These are phyloP conservation scores for Parasteatoda tepidariorum DNA, from an alignment of 1,140 invertebrate species.

Conservation along the genomic window DNA sequence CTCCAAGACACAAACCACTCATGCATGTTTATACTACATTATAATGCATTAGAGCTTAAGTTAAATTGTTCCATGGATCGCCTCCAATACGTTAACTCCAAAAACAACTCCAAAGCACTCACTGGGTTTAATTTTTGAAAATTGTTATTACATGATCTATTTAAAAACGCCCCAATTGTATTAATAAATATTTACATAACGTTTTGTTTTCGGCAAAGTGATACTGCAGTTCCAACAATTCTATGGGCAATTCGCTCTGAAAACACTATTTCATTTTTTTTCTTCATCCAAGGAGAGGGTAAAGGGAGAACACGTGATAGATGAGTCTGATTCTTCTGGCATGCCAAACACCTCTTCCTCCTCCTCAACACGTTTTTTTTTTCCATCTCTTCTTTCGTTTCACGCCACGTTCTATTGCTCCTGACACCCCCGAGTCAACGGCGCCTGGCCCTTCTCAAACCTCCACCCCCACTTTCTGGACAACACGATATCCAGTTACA, in stretches of 20 bases:
- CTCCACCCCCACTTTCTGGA: neutral
- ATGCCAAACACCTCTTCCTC: constrained; percentile 20
- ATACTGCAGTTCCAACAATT: neutral
- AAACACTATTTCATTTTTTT: neutral
- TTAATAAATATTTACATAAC: too few species aligned
- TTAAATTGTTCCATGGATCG: too few species aligned
- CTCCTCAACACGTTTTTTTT: neutral
- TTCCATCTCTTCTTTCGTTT: constrained; percentile 10
- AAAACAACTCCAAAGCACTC: too few species aligned
- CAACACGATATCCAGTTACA: constrained; percentile 41
- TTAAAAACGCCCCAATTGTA: too few species aligned
- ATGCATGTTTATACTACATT: too few species aligned
- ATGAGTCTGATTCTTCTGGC: constrained; percentile 44
- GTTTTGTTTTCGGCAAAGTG: neutral
- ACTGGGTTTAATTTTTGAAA: too few species aligned
- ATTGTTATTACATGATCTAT: too few species aligned
- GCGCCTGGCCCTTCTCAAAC: constrained; percentile 58
- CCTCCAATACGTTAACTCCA: too few species aligned
- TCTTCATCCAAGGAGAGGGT: neutral
- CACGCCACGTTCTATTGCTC: constrained; percentile 47
- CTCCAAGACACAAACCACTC: too few species aligned
- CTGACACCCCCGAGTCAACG: constrained; percentile 46
- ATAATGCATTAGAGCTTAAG: too few species aligned
- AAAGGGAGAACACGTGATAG: constrained; percentile 37
- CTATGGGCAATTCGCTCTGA: too few species aligned